Conservation (phyloP, 1,140 invertebrate genomes). For the Listronotus oregonensis region DNA sequence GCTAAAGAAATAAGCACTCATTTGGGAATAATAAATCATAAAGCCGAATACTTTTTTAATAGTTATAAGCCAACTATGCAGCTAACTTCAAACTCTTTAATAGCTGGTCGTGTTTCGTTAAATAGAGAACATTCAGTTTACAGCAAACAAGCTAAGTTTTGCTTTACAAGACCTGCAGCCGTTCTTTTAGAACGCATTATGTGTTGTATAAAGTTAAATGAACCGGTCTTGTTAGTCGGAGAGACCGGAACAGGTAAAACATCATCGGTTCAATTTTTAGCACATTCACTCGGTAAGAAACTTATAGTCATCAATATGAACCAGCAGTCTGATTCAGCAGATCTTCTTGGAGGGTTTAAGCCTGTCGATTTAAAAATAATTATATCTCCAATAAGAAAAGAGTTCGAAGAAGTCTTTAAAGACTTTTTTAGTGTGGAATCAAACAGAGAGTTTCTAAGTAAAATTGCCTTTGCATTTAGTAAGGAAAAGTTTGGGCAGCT, state of each 20-base stretch:
- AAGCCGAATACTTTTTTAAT: constrained; percentile 80
- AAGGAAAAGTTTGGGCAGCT: constrained; percentile 74
- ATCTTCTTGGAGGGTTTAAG: constrained; percentile 96
- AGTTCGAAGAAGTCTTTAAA: constrained; percentile 86
- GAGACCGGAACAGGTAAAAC: constrained; percentile 99
- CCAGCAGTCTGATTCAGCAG: constrained; percentile 96
- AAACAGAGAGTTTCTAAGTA: constrained; percentile 83
- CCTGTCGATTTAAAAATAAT: constrained; percentile 90
- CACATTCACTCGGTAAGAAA: constrained; percentile 79
- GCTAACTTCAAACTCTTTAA: constrained; percentile 50
- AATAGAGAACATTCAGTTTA: constrained; percentile 52
- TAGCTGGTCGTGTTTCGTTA: constrained; percentile 45
- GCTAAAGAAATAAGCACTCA: constrained; percentile 78
- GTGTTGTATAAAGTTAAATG: constrained; percentile 78
- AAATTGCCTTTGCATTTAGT: constrained; percentile 77
- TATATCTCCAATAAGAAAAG: constrained; percentile 76
- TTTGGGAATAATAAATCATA: constrained; percentile 81
- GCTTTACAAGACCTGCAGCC: constrained; percentile 77
- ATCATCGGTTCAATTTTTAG: constrained; percentile 91
- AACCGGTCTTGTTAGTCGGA: constrained; percentile 94
- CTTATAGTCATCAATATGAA: constrained; percentile 99
- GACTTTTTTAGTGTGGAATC: constrained; percentile 78
- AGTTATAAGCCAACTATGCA: constrained; percentile 79
- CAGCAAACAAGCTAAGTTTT: constrained; percentile 67
- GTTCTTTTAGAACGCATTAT: constrained; percentile 86